Conservation (phyloP, 2,888 invertebrate genomes). For the Rhagophthalmus giganteus region DNA sequence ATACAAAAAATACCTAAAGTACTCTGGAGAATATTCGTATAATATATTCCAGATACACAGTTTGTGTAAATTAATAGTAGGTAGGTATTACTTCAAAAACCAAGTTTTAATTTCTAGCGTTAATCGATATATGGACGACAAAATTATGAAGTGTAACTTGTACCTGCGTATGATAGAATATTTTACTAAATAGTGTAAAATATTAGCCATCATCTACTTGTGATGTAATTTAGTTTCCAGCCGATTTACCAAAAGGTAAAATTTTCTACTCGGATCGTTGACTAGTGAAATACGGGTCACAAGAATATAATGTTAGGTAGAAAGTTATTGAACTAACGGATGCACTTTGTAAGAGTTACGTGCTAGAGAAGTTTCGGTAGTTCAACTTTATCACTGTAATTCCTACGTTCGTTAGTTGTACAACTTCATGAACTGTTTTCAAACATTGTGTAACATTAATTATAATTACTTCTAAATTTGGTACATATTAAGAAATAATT, state of each 20-base stretch:
- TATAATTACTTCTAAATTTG: too few relatives aligned
- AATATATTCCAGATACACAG: too few relatives aligned
- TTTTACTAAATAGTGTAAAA: conserved; percentile 15
- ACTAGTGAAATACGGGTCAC: conserved; percentile 32
- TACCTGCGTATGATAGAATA: conserved; percentile 9
- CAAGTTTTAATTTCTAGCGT: too few relatives aligned
- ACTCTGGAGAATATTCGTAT: too few relatives aligned
- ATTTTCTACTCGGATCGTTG: conserved; percentile 33
- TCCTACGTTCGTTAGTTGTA: conserved; percentile 26
- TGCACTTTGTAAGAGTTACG: conserved; percentile 31
- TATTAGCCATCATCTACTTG: conserved; percentile 25
- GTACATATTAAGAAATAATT: too few relatives aligned
- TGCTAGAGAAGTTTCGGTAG: conserved; percentile 31
- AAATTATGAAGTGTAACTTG: conserved; percentile 2
- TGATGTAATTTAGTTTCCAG: conserved; percentile 29
- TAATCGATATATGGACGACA: conserved; percentile 4
- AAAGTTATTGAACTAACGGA: conserved; percentile 34
- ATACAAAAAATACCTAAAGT: too few relatives aligned
- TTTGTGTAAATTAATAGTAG: too few relatives aligned
- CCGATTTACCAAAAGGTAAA: conserved; percentile 29
- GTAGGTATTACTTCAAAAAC: too few relatives aligned
- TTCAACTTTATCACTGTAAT: conserved; percentile 33
- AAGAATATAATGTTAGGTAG: conserved; percentile 31
- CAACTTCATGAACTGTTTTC: too few relatives aligned
- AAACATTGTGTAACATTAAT: too few relatives aligned